Conservation (phyloP, 2,113 vertebrate genomes). For the Glaucidium brasilianum region DNA sequence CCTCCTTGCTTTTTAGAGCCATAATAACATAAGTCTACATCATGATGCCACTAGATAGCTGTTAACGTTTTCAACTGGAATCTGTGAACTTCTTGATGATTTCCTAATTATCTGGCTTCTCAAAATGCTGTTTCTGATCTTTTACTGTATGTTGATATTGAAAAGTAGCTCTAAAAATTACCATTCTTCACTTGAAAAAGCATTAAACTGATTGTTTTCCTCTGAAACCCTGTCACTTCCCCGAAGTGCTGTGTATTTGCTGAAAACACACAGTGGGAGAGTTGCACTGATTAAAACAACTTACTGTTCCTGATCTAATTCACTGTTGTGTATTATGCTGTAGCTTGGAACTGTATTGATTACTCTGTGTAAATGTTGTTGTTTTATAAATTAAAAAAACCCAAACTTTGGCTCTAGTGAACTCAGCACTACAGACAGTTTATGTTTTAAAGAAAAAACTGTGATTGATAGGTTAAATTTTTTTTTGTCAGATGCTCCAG, state of each 20-base stretch:
- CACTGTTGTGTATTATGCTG: background rate
- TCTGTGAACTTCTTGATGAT: background rate
- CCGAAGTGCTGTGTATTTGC: background rate
- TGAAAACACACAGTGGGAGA: background rate
- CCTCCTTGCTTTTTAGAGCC: background rate
- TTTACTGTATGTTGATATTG: background rate
- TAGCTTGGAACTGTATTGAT: background rate
- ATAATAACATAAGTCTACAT: background rate
- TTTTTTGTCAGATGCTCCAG: slow-evolving; percentile 84
- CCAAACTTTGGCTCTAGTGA: background rate
- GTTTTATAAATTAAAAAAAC: background rate
- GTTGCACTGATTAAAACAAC: background rate
- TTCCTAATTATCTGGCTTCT: background rate
- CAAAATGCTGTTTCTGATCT: background rate
- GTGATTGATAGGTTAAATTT: background rate
- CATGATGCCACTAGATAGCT: background rate
- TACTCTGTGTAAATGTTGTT: fast-evolving
- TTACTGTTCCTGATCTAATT: background rate
- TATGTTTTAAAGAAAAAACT: background rate
- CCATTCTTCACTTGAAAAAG: background rate
- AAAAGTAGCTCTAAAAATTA: background rate
- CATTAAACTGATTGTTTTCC: background rate
- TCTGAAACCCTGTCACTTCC: background rate
- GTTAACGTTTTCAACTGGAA: background rate
- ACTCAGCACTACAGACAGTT: background rate